These are phyloP conservation scores for Chromoteleia sp. DNA, from an alignment of 2,888 invertebrate genomes.

Conservation along the genomic window DNA sequence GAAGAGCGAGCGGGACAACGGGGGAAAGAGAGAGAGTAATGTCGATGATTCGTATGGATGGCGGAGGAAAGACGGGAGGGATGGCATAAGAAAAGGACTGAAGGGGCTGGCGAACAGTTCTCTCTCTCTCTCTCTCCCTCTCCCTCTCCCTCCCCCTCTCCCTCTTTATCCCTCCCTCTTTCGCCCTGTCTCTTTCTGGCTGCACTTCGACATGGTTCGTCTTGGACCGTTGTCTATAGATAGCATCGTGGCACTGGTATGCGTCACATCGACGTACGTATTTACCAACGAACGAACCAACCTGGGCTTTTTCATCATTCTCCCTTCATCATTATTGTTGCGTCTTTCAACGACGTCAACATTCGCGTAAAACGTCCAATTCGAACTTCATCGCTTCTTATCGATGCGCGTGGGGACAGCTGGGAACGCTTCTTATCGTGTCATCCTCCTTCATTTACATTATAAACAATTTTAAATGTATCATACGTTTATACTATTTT, in stretches of 20 bases:
- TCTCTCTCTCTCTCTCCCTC: too few species aligned
- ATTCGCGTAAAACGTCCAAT: slow-evolving; percentile 35
- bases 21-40: slow-evolving; percentile 52
- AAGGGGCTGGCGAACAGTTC: slow-evolving; percentile 64
- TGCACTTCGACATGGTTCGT: slow-evolving; percentile 59
- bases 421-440: slow-evolving; percentile 5
- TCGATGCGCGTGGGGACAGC: slow-evolving; percentile 34
- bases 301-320: slow-evolving; percentile 56
- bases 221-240: slow-evolving; percentile 67
- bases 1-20: slow-evolving; percentile 41
- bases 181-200: too few species aligned
- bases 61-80: slow-evolving; percentile 45
- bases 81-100: slow-evolving; percentile 50
- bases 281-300: slow-evolving; percentile 57
- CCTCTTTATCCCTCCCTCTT: too few species aligned
- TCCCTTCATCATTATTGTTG: slow-evolving; percentile 63
- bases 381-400: slow-evolving; percentile 33
- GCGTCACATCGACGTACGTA: slow-evolving; percentile 65
- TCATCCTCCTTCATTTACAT: background rate
- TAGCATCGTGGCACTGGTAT: slow-evolving; percentile 62
- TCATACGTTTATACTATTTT: too few species aligned
- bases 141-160: too few species aligned
- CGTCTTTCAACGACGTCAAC: slow-evolving; percentile 49
- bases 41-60: slow-evolving; percentile 61
- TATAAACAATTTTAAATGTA: too few species aligned